Percentiles rank a stretch among this genome's conserved stretches.
Conservation (phyloP, 1,140 invertebrate species). For the Sesamia nonagrioides region DNA sequence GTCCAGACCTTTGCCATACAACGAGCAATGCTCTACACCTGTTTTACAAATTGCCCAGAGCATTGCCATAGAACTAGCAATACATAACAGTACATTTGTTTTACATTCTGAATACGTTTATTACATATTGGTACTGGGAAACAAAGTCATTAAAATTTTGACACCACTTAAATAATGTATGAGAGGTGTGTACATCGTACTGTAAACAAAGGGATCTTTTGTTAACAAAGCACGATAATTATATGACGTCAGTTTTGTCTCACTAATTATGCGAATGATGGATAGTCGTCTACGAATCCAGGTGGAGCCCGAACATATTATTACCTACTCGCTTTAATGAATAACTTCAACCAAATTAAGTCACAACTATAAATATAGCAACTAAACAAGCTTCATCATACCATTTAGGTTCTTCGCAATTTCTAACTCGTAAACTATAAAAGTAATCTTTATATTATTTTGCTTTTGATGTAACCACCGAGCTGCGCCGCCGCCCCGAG, state of each 20-base stretch:
- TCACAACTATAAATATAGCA: background rate
- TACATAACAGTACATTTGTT: background rate
- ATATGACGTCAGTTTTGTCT: background rate
- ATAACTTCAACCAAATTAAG: background rate
- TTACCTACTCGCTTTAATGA: conserved; percentile 18
- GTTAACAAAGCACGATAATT: background rate
- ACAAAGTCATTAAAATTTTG: too few species aligned
- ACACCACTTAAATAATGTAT: too few species aligned
- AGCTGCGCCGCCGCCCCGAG: too few species aligned
- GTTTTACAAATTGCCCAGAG: too few species aligned
- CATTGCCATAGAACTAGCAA: background rate
- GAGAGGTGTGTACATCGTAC: too few species aligned
- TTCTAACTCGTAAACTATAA: background rate
- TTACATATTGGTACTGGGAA: too few species aligned
- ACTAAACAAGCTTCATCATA: background rate
- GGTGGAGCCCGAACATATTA: background rate
- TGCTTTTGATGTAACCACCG: too few species aligned
- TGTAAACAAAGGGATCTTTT: background rate
- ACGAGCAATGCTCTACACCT: background rate
- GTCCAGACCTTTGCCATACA: background rate
- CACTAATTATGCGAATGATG: background rate
- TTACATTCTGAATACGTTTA: too few species aligned
- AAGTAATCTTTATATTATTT: too few species aligned
- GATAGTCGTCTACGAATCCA: background rate
- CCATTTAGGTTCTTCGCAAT: background rate